These are phyloP conservation scores for Neuroterus valhalla DNA, from an alignment of 1,140 invertebrate genomes.

Conservation along the genomic window DNA sequence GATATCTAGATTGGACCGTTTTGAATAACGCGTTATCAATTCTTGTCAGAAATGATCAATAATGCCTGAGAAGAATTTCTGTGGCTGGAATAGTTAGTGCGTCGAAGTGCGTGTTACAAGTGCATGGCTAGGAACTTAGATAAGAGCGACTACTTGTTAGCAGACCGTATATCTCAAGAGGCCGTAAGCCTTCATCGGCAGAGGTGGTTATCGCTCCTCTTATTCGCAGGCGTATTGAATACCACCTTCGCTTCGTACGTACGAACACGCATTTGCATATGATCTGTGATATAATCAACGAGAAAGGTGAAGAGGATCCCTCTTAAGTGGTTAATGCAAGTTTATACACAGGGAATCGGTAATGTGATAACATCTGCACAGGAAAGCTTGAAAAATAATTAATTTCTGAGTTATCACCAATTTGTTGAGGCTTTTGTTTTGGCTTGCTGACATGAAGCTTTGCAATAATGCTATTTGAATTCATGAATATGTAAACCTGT, in stretches of 20 bases:
- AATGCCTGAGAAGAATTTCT: background rate
- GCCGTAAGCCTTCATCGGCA: constrained; percentile 22
- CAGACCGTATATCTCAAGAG: constrained; percentile 25
- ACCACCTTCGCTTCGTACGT: constrained; percentile 17
- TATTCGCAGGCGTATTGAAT: constrained; percentile 27
- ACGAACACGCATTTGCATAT: constrained; percentile 27
- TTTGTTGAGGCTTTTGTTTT: no score
- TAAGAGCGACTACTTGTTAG: constrained; percentile 30
- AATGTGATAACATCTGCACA: background rate
- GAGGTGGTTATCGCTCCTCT: constrained; percentile 21
- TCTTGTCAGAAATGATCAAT: background rate
- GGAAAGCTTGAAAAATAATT: no score
- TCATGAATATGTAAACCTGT: no score
- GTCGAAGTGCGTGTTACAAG: constrained; percentile 24
- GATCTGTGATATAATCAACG: constrained; percentile 23
- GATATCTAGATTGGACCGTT: no score
- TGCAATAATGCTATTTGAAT: no score
- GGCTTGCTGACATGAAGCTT: no score
- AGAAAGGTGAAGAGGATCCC: constrained; percentile 4
- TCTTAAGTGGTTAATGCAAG: constrained; percentile 9
- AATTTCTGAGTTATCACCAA: no score
- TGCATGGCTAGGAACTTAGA: constrained; percentile 10
- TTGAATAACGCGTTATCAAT: background rate
- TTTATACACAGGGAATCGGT: background rate
- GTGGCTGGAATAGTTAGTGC: background rate